Evolutionary conservation across 2,888 invertebrate genomes (phyloP).

Genomic region (Urechis unicinctus): DNA sequence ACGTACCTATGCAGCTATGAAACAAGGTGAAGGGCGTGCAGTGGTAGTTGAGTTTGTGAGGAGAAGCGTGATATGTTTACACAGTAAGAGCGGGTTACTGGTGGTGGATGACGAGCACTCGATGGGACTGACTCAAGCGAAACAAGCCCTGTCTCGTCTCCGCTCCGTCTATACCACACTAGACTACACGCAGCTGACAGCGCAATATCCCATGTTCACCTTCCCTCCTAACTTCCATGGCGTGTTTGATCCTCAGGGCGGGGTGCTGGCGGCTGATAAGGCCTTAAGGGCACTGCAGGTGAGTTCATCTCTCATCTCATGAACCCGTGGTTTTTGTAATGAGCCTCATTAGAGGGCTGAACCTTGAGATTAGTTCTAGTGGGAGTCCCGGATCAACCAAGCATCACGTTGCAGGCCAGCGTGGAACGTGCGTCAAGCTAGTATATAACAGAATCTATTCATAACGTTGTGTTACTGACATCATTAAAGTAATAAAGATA

Average conservation of each 20-base stretch:
- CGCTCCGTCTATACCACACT: slow-evolving; percentile 23
- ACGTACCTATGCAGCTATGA: no score
- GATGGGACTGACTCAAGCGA: slow-evolving; percentile 15
- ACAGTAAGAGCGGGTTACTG: slow-evolving; percentile 32
- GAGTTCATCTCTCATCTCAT: no score
- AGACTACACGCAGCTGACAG: slow-evolving; percentile 13
- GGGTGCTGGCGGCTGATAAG: slow-evolving; percentile 36
- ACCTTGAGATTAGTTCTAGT: no score
- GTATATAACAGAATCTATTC: no score
- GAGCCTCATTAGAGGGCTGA: not conserved
- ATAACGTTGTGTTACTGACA: no score
- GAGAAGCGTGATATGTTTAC: no score
- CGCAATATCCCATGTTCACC: slow-evolving; percentile 26
- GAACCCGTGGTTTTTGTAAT: not conserved
- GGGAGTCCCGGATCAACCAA: no score
- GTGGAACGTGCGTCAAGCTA: no score
- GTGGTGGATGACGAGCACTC: slow-evolving; percentile 20
- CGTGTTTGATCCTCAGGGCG: slow-evolving; percentile 33
- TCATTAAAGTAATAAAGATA: no score
- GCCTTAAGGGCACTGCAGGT: slow-evolving; percentile 38
- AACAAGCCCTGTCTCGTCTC: slow-evolving; percentile 17
- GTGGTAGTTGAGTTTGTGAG: not conserved
- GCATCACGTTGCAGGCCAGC: no score
- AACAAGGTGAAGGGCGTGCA: no score
- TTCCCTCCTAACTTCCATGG: slow-evolving; percentile 23